Conservation (phyloP, 2,113 vertebrate species). For the Piaya cayana region DNA sequence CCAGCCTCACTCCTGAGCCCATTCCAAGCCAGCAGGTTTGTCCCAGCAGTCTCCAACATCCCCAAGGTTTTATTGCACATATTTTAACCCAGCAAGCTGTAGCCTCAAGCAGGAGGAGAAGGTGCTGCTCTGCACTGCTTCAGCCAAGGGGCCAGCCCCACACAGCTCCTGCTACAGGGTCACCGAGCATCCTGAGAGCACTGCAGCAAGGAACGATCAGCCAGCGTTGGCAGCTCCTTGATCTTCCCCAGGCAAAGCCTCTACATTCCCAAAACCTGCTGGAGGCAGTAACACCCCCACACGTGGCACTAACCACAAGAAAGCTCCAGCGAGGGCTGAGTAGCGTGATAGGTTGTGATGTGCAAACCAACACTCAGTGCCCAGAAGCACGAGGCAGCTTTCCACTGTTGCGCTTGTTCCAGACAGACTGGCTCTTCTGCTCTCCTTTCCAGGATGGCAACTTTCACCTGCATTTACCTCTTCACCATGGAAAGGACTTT, state of each 20-base stretch:
- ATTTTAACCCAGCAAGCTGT: background rate
- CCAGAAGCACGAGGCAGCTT: fast-evolving
- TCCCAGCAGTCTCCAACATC: background rate
- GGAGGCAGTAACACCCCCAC: no score
- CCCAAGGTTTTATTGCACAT: fast-evolving
- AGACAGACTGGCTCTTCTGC: fast-evolving
- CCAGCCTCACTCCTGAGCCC: background rate
- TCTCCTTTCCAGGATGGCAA: background rate
- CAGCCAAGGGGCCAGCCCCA: fast-evolving
- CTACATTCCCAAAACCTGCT: background rate
- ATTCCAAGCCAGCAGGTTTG: background rate
- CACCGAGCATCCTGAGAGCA: fast-evolving
- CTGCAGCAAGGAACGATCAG: background rate
- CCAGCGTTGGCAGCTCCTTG: background rate
- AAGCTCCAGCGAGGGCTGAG: background rate
- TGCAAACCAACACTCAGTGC: fast-evolving
- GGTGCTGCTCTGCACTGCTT: background rate
- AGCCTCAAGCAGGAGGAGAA: background rate
- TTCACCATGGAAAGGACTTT: background rate
- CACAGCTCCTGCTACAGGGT: fast-evolving
- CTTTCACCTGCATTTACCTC: background rate
- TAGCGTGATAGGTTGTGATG: fast-evolving
- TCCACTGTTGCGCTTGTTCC: background rate
- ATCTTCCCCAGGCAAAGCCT: background rate
- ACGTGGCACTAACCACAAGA: fast-evolving